Evolutionary conservation across 2,888 invertebrate species (phyloP).

Genomic region (Apotomis turbidana): DNA sequence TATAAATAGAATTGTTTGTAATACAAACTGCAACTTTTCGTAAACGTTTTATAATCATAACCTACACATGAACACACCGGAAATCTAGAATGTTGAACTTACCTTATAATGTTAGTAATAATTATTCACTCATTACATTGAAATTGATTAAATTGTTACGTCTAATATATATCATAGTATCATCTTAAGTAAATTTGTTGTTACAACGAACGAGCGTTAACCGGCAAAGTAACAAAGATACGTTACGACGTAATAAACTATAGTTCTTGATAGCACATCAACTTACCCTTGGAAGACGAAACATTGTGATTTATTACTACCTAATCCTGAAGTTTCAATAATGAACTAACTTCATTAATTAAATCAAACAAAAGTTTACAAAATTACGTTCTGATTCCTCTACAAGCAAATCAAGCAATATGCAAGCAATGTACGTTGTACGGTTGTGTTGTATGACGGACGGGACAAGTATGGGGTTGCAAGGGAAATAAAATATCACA

Average conservation of each 20-base stretch:
- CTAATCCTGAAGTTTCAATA: not conserved
- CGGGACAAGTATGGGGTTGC: too few relatives aligned
- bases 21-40: too few relatives aligned
- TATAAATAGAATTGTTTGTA: too few relatives aligned
- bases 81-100: slow-evolving; percentile 15
- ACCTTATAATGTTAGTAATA: slow-evolving; percentile 10
- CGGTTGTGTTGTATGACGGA: too few relatives aligned
- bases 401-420: not conserved
- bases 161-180: not conserved
- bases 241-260: not conserved
- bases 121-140: not conserved
- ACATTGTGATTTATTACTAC: slow-evolving; percentile 31
- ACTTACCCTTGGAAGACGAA: slow-evolving; percentile 43
- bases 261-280: not conserved
- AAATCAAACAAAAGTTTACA: slow-evolving; percentile 5
- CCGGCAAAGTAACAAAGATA: slow-evolving; percentile 15
- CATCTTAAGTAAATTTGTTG: not conserved
- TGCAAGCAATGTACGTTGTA: too few relatives aligned
- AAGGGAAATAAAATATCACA: not conserved
- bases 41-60: slow-evolving; percentile 3
- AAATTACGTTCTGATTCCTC: not conserved
- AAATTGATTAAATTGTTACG: not conserved
- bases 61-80: slow-evolving; percentile 5
- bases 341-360: not conserved
- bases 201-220: not conserved